Base-by-base conservation (phyloP, 2,888 invertebrate species). In the Unio pictorum region DNA sequence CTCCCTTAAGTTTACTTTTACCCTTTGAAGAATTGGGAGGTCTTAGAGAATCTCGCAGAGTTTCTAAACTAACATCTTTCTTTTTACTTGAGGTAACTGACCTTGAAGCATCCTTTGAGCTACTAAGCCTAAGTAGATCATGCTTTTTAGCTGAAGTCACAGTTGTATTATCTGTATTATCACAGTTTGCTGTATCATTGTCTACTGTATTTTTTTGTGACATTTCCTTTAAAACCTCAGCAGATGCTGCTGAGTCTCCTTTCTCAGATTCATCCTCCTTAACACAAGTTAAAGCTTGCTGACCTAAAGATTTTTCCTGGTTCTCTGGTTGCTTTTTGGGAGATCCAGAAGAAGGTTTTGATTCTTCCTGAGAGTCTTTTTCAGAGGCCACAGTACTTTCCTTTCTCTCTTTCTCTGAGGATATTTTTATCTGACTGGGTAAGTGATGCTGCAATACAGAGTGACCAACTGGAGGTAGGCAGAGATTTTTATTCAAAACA, bases 401-500 rank as follows among this genome's bases (percentile, higher is more conserved):
- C 8, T 20, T 34, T 30, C 20, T 61, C 34, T 20, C 23, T 61
- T 20, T 61, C 28, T 20, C 20, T 61, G 26, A 30, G 15, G 28
- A 34, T 18, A 57, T 57, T 55, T 67, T 62, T n/a, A 66, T 26
- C 11, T 61, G 23, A 68, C 34, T 45, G 45, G 45, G 45, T 45
- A 45, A 15, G 45, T 45, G 45, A 45, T 45, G 45, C 45, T 45
- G 45, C 15, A 45, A 45, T 11, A 81, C 77, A 0, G 81, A 78
- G 67, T 84, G 81, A 23, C 87, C 87, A 6, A 87, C 86, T 17
- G 89, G 88, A 11, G 89, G 89, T 67, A 89, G 81, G 77, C 87
- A 86, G 26, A 83, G 75, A 71, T 87, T 89, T 68, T 82, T 81
- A 74, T 88, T 88, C 45, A 87, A 75, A 26, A 80, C 74, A 62